These are phyloP conservation scores for Pedetes capensis DNA, from an alignment of 2,113 vertebrate genomes.

Conservation along the genomic window DNA sequence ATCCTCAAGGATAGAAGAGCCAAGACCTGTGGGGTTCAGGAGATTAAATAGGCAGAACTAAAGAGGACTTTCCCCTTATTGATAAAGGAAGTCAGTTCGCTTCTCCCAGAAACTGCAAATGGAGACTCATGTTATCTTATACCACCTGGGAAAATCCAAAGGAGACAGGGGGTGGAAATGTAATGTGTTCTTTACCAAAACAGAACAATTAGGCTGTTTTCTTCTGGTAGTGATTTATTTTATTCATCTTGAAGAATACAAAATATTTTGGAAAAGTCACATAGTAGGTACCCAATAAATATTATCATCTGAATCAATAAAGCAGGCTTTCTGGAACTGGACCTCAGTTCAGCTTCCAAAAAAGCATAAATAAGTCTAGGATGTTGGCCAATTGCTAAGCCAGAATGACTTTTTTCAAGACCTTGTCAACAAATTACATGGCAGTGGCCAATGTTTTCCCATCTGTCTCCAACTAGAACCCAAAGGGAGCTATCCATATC, in stretches of 20 bases:
- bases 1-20: too few species aligned
- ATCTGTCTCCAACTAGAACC: not conserved
- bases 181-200: not conserved
- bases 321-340: not conserved
- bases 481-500: not conserved
- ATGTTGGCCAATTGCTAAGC: not conserved
- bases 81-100: not conserved
- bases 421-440: not conserved
- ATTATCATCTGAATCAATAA: not conserved
- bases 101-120: not conserved
- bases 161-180: not conserved
- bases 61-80: not conserved
- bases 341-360: not conserved
- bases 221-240: not conserved
- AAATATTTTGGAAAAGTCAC: not conserved
- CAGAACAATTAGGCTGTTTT: not conserved
- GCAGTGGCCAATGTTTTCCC: not conserved
- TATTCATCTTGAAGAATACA: not conserved
- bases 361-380: not conserved
- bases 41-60: not conserved
- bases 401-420: not conserved
- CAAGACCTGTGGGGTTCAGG: not conserved
- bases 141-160: not conserved
- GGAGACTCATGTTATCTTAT: rapidly evolving
- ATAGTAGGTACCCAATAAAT: not conserved